phyloP scores from a whole-genome alignment of 2,888 invertebrate genomes.

The Syritta pipiens region DNA sequence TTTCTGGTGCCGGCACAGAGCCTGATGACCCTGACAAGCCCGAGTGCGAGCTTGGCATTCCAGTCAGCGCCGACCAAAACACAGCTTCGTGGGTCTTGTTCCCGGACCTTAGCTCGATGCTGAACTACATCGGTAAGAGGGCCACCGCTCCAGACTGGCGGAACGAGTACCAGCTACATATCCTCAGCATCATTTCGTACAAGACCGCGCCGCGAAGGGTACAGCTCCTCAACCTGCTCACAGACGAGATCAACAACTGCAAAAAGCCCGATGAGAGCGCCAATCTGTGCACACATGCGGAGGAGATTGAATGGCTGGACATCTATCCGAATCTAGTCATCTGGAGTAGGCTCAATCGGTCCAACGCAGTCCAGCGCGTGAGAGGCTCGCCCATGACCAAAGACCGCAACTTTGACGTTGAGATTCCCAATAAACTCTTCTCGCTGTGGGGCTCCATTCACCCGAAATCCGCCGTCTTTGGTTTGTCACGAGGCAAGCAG shows the following conservation, averaged over 20 bases:
- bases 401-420: constrained; percentile 83
- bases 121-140: constrained; percentile 75
- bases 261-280: constrained; percentile 59
- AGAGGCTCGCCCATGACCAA: constrained; percentile 78
- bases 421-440: constrained; percentile 84
- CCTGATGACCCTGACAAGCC: constrained; percentile 36
- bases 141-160: constrained; percentile 73
- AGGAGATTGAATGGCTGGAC: constrained; percentile 76
- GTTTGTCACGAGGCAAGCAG: constrained; percentile 83
- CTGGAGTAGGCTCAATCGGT: constrained; percentile 77
- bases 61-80: constrained; percentile 73
- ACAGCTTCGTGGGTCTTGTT: constrained; percentile 78
- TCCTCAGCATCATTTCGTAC: constrained; percentile 74
- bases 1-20: constrained; percentile 70
- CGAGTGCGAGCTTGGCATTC: constrained; percentile 29
- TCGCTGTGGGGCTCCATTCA: constrained; percentile 85
- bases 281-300: constrained; percentile 75
- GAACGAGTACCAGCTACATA: constrained; percentile 73
- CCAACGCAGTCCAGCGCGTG: constrained; percentile 74
- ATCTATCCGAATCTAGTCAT: constrained; percentile 74
- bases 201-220: constrained; percentile 75
- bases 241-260: constrained; percentile 72
- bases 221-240: constrained; percentile 74
- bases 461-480: constrained; percentile 82
- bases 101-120: constrained; percentile 72